These are phyloP conservation scores for Eupithecia exiguata DNA, from an alignment of 2,888 invertebrate genomes.

Conservation along the genomic window DNA sequence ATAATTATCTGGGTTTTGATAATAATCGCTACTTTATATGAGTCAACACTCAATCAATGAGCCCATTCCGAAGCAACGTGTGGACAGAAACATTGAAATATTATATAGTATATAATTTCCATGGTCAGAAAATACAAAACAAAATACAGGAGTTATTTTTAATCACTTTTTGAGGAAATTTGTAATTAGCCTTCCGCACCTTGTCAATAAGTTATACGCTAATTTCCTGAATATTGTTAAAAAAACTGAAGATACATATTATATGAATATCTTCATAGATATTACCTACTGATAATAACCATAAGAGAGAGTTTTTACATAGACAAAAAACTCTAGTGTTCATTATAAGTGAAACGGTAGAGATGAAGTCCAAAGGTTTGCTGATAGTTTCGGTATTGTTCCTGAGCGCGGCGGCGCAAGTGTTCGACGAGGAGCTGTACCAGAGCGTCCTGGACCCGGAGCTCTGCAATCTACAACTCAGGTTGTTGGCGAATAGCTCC, in stretches of 20 bases:
- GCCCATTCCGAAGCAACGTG: neutral
- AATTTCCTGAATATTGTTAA: neutral
- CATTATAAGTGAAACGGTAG: neutral
- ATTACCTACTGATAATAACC: neutral
- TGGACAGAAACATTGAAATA: neutral
- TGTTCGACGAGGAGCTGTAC: slow-evolving; percentile 57
- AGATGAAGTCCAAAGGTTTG: slow-evolving; percentile 29
- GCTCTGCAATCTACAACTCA: slow-evolving; percentile 53
- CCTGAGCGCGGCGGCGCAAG: slow-evolving; percentile 4
- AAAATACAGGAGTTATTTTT: neutral
- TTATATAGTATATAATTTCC: no score
- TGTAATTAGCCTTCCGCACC: neutral
- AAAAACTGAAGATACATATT: no score
- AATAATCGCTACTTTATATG: slow-evolving; percentile 38
- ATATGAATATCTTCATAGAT: no score
- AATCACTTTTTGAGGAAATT: neutral
- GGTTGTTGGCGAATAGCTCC: slow-evolving; percentile 41
- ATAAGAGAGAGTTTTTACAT: neutral
- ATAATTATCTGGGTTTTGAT: slow-evolving; percentile 35
- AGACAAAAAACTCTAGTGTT: neutral
- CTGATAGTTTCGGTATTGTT: slow-evolving; percentile 17
- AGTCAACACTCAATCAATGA: slow-evolving; percentile 8
- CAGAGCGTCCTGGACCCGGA: slow-evolving; percentile 55
- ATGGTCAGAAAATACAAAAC: neutral
- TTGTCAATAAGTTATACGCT: neutral